These are phyloP conservation scores for Hofmannophila pseudospretella DNA, from an alignment of 2,888 invertebrate genomes.

Conservation along the genomic window DNA sequence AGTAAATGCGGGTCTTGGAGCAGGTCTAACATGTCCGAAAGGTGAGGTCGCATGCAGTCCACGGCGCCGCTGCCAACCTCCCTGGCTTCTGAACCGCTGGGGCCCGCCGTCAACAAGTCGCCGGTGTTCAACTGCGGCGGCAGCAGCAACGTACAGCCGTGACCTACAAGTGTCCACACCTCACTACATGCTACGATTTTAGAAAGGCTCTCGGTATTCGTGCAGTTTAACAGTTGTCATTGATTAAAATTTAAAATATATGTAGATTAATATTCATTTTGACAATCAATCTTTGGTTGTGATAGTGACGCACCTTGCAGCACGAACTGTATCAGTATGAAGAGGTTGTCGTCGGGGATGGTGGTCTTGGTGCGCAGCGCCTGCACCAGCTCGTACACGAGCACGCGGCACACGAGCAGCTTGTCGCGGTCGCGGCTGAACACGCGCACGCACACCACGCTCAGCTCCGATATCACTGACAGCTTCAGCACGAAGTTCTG, in stretches of 20 bases:
- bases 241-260: too few species aligned
- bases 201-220: too few species aligned
- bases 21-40: slow-evolving; percentile 95
- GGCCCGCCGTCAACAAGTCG: slow-evolving; percentile 29
- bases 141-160: slow-evolving; percentile 80
- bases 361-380: slow-evolving; percentile 96
- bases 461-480: slow-evolving; percentile 89
- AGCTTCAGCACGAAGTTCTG: slow-evolving; percentile 91
- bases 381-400: slow-evolving; percentile 96
- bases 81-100: slow-evolving; percentile 44
- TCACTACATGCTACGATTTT: too few species aligned
- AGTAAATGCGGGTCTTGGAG: slow-evolving; percentile 97
- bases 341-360: slow-evolving; percentile 95
- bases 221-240: too few species aligned
- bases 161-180: slow-evolving; percentile 42
- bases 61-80: slow-evolving; percentile 90
- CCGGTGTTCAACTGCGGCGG: slow-evolving; percentile 73
- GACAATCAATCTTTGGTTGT: too few species aligned
- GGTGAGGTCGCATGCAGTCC: slow-evolving; percentile 95
- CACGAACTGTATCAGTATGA: slow-evolving; percentile 92
- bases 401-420: slow-evolving; percentile 91
- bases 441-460: slow-evolving; percentile 92
- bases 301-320: slow-evolving; percentile 90
- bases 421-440: slow-evolving; percentile 97
- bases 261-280: too few species aligned